phyloP scores from a whole-genome alignment of 2,888 invertebrate species.

The Cephonodes hylas region DNA sequence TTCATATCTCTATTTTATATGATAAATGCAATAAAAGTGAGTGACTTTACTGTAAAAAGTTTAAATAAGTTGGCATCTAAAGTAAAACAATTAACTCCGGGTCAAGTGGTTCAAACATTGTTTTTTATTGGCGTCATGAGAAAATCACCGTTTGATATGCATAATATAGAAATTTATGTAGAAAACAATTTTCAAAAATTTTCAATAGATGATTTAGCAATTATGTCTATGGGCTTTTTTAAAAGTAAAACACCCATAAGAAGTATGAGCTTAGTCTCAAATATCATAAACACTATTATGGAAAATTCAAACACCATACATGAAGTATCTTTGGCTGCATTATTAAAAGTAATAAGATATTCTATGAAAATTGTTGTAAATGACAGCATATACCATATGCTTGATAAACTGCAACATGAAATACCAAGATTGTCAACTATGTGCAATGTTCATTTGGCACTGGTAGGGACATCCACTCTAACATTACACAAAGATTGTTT shows the following conservation, averaged over 20 bases:
- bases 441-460: constrained; percentile 84
- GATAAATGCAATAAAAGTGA: constrained; percentile 74
- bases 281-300: constrained; percentile 77
- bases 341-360: constrained; percentile 84
- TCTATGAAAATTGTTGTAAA: constrained; percentile 70
- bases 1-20: constrained; percentile 84
- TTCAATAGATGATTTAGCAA: constrained; percentile 84
- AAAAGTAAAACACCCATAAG: constrained; percentile 86
- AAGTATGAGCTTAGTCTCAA: constrained; percentile 66
- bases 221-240: constrained; percentile 89
- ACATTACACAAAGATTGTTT: constrained; percentile 61
- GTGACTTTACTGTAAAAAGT: constrained; percentile 79
- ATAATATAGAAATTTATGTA: constrained; percentile 83
- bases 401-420: constrained; percentile 78
- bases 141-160: constrained; percentile 79
- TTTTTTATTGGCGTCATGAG: constrained; percentile 84
- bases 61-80: constrained; percentile 80
- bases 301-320: constrained; percentile 76
- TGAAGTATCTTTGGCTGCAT: constrained; percentile 84
- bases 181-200: constrained; percentile 77
- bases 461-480: constrained; percentile 80
- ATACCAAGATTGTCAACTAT: constrained; percentile 82
- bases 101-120: constrained; percentile 84
- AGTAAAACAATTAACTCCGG: constrained; percentile 79
- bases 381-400: constrained; percentile 70